Base-by-base conservation (phyloP, 2,113 vertebrate species). In the Dipodomys merriami region DNA sequence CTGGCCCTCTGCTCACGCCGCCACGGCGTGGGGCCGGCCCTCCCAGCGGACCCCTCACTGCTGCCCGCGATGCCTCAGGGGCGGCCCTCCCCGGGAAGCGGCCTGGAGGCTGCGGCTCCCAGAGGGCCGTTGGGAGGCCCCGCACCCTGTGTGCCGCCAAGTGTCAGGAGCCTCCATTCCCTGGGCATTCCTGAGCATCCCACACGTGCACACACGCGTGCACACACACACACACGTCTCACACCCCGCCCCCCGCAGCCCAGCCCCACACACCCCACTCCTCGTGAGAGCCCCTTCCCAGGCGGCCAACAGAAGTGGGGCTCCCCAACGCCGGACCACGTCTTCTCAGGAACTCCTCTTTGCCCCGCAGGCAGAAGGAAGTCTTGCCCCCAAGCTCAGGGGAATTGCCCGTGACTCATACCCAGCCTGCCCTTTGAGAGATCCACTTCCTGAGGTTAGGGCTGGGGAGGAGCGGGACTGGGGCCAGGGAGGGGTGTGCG, bases 361-460 rank as follows among this genome's bases (percentile, higher is more conserved):
- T 15, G 35, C 73, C 46, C 67, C 80, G 44, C 19, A 88, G 44
- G 6, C 16, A 88, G 44, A 30, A 7, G 80, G 86, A 57, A 49
- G 64, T 64, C 94, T 86, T 19, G 19, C 23, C 67, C 83, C 80
- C 79, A 7, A 72, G 90, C 83, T 80, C 88, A 80, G 39, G 20
- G 76, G 82, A 93, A 91, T 88, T 86, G 76, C 67, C 88, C 44
- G 25, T 96, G 96, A 97, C 91, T 96, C 96, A 97, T 90, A 72
- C n/a, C 30, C 12, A 29, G 76, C 64, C 49, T 46, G 44, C 60
- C 49, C 68, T 76, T 88, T 93, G 76, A 95, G 76, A 96, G 95
- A 94, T 86, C 80, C 77, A 33, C 69, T 96, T 96, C 93, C 89
- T 93, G 93, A 35, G 79, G 44, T 91, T 49, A 15, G 22, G 49